phyloP scores from a whole-genome alignment of 1,140 invertebrate species.

The Drosophila sucinea region DNA sequence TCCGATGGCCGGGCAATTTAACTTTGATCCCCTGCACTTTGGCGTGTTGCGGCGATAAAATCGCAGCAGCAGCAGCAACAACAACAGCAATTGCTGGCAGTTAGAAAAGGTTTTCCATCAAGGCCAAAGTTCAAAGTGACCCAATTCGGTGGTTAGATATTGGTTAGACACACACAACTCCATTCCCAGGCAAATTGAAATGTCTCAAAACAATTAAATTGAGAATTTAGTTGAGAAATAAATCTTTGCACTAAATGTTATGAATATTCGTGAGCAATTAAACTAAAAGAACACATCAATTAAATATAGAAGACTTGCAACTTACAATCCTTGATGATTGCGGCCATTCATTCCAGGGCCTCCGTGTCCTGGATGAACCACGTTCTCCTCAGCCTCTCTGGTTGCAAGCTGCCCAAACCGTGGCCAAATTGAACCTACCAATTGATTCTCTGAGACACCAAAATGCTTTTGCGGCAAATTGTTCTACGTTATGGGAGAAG shows the following conservation, averaged over 20 bases:
- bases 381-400: constrained; percentile 46
- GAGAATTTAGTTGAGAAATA: constrained; percentile 12
- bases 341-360: constrained; percentile 67
- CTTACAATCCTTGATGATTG: constrained; percentile 73
- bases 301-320: constrained; percentile 54
- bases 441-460: constrained; percentile 67
- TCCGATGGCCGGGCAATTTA: constrained; percentile 60
- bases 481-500: constrained; percentile 48
- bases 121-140: constrained; percentile 78
- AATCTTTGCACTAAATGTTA: background rate
- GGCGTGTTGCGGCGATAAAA: constrained; percentile 76
- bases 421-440: constrained; percentile 57
- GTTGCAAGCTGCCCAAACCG: constrained; percentile 59
- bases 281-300: background rate
- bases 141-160: constrained; percentile 66
- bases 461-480: constrained; percentile 73
- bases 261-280: constrained; percentile 5
- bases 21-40: constrained; percentile 76
- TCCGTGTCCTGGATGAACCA: constrained; percentile 44
- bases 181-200: constrained; percentile 73
- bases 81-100: constrained; percentile 33
- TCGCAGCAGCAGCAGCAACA: constrained; percentile 9
- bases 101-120: constrained; percentile 40
- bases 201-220: constrained; percentile 33
- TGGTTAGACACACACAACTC: constrained; percentile 37